phyloP scores from a whole-genome alignment of 2,888 invertebrate species.

The Hydroisotoma schaefferi region DNA sequence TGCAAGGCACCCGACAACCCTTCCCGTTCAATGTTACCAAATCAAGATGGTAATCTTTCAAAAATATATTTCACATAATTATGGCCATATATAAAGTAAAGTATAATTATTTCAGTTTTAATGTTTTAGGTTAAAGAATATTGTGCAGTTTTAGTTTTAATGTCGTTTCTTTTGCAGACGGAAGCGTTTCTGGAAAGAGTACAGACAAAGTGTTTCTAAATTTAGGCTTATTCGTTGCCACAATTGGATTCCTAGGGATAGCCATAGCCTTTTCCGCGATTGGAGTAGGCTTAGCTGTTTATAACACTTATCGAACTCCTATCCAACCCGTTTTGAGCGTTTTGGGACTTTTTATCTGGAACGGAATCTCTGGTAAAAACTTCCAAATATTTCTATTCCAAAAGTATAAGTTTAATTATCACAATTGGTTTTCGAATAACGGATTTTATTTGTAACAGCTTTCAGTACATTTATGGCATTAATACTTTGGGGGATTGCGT shows the following conservation, averaged over 20 bases:
- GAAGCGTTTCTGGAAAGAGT: neutral
- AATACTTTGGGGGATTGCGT: conserved; percentile 36
- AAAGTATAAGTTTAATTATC: neutral
- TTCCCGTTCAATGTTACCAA: neutral
- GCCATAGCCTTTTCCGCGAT: conserved; percentile 32
- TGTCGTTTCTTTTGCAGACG: neutral
- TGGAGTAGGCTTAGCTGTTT: conserved; percentile 30
- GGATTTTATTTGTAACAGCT: neutral
- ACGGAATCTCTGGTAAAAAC: conserved; percentile 35
- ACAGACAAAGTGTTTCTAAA: conserved; percentile 35
- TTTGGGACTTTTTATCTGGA: conserved; percentile 44
- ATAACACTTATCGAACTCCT: conserved; percentile 42
- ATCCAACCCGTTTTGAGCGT: conserved; percentile 40
- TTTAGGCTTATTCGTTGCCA: conserved; percentile 31
- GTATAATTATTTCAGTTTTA: no score
- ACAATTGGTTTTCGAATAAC: neutral
- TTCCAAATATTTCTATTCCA: neutral
- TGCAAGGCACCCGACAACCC: neutral
- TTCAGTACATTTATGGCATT: conserved; percentile 17
- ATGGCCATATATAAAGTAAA: no score
- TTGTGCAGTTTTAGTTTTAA: neutral
- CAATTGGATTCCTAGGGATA: conserved; percentile 26
- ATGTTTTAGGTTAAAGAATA: no score
- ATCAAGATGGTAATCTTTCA: no score
- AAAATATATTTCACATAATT: no score